Evolutionary conservation across 2,797 vertebrate species (phyloP).

Genomic region (Otus scops): DNA sequence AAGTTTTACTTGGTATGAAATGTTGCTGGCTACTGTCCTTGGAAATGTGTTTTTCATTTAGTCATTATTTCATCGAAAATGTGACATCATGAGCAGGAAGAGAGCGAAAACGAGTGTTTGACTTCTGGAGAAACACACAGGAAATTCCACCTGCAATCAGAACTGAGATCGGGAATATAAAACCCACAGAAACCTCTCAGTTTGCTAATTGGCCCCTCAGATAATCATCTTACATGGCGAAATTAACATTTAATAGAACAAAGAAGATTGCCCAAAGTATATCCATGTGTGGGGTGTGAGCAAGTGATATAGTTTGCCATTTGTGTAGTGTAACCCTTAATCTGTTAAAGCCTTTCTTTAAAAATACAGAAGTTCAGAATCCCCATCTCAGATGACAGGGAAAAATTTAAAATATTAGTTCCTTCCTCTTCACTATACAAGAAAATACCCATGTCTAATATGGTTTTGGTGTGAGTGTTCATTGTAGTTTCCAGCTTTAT

Average conservation of each 20-base stretch:
- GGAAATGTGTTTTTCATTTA: not conserved
- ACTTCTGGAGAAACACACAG: not conserved
- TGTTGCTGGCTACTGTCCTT: not conserved
- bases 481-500: not conserved
- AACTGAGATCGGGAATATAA: not conserved
- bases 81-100: not conserved
- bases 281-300: not conserved
- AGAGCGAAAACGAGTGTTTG: fast-evolving
- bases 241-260: not conserved
- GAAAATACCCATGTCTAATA: not conserved
- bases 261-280: not conserved
- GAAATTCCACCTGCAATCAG: not conserved
- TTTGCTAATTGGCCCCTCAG: not conserved
- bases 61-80: not conserved
- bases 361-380: not conserved
- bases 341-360: not conserved
- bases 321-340: not conserved
- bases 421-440: not conserved
- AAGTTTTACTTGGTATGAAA: not conserved
- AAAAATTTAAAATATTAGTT: not conserved
- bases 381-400: not conserved
- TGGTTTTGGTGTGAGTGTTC: not conserved
- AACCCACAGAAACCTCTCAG: not conserved
- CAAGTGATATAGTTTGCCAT: not conserved
- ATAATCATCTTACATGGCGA: not conserved